These are phyloP conservation scores for Drosophila mimetica DNA, from an alignment of 2,888 invertebrate genomes.

Conservation along the genomic window DNA sequence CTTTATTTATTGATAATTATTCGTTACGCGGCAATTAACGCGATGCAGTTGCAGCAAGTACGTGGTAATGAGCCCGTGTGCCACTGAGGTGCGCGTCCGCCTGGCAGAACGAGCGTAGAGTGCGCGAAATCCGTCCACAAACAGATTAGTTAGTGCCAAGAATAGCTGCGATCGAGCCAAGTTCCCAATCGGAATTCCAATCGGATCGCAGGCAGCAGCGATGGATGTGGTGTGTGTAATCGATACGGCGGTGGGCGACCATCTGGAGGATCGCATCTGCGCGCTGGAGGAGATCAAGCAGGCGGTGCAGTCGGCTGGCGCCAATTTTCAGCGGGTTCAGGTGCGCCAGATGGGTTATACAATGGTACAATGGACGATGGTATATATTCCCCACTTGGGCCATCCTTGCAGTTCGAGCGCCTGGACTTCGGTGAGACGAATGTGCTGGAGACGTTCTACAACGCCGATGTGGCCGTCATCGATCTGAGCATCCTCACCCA, in stretches of 20 bases:
- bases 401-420: slow-evolving; percentile 92
- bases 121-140: slow-evolving; percentile 35
- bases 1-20: slow-evolving; percentile 48
- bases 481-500: slow-evolving; percentile 96
- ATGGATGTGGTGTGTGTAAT: slow-evolving; percentile 96
- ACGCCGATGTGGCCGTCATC: slow-evolving; percentile 98
- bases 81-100: slow-evolving; percentile 34
- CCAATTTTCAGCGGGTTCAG: slow-evolving; percentile 93
- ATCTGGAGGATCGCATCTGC: slow-evolving; percentile 90
- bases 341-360: slow-evolving; percentile 84
- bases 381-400: slow-evolving; percentile 52
- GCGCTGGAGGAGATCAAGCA: slow-evolving; percentile 94
- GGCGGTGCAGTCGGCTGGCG: slow-evolving; percentile 91
- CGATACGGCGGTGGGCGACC: slow-evolving; percentile 89
- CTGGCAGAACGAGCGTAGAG: slow-evolving; percentile 35
- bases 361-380: slow-evolving; percentile 31
- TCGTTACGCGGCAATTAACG: slow-evolving; percentile 62
- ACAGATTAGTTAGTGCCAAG: slow-evolving; percentile 54
- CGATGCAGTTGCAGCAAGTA: slow-evolving; percentile 52
- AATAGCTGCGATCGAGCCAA: slow-evolving; percentile 45
- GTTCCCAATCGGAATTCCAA: slow-evolving; percentile 3
- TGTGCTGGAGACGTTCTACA: slow-evolving; percentile 97
- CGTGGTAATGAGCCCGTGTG: slow-evolving; percentile 65
- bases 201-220: slow-evolving; percentile 14
- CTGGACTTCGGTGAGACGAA: slow-evolving; percentile 98